Evolutionary conservation across 2,888 invertebrate genomes (phyloP), one percentile per base, ranked within the genome.

Genomic region (Entomobrya proxima): DNA sequence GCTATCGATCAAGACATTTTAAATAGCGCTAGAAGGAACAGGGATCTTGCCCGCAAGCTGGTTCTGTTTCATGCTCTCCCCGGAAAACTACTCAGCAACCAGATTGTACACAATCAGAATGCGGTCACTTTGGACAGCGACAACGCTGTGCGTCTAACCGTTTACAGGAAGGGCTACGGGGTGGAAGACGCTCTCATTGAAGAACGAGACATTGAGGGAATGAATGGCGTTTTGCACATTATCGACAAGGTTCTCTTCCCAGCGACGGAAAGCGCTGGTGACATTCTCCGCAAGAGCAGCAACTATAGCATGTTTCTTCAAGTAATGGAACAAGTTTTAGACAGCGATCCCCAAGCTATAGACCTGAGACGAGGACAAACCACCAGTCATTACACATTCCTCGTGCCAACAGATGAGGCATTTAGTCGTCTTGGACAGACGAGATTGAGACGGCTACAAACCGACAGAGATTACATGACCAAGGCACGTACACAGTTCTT

Each of bases 341-440:
- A 90, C 69, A 88, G 88, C 0, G 91, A 91, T 44, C 91, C 91
- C 0, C 89, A 91, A 13, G 89, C 90, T 1, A 89, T 91, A 74
- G 91, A 91, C 61, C 88, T 91, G 0, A 86, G 88, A 9, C 89
- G 88, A 24, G 88, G 90, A n/a, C 81, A 84, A 55, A 78, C 69
- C 74, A 21, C 90, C 89, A 83, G 85, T 0, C 88, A 88, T 86
- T 94, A 94, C 91, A 95, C 95, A 0, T 94, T 95, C 91, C 94
- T 95, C 91, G 95, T 95, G 69, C 95, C 95, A 7, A 94, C 93
- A 7, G 95, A 95, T 91, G 93, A 92, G 44, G 95, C 95, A 1
- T 95, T 95, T 91, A 93, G 93, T 88, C 92, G 93, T 88, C 91
- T 94, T n/a, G 94, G 94, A 13, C 88, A 89, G 5, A 88, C 90